Percentiles rank a stretch among this genome's conserved stretches.
These are phyloP conservation scores for Lumbricus terrestris DNA, from an alignment of 2,888 invertebrate species.

Conservation along the genomic window DNA sequence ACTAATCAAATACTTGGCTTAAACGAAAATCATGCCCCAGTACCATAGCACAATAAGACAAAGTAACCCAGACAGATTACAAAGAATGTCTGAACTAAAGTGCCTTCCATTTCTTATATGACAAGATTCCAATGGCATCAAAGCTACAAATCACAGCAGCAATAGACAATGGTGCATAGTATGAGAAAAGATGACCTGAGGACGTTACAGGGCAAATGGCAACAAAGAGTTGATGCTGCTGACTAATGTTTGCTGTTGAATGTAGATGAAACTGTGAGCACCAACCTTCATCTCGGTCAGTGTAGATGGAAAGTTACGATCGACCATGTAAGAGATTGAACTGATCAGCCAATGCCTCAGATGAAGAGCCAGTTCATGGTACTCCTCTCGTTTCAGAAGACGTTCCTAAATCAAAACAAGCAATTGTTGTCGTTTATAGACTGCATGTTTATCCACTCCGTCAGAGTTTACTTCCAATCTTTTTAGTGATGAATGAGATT, in stretches of 20 bases:
- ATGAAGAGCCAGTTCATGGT: constrained; percentile 81
- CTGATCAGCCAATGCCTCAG: constrained; percentile 90
- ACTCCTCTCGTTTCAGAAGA: constrained; percentile 77
- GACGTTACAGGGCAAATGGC: background rate
- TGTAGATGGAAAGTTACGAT: constrained; percentile 86
- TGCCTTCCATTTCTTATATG: background rate
- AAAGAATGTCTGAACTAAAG: background rate
- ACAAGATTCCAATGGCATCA: background rate
- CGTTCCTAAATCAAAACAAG: constrained; percentile 21
- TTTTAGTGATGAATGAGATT: background rate
- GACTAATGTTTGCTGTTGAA: background rate
- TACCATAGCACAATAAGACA: no score
- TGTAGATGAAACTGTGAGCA: background rate
- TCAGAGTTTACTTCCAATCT: background rate
- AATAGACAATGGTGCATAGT: background rate
- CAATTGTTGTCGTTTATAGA: background rate
- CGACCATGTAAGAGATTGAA: constrained; percentile 80
- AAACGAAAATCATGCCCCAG: no score
- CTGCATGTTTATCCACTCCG: background rate
- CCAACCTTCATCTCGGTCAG: constrained; percentile 89
- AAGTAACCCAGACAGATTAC: no score
- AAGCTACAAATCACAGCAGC: background rate
- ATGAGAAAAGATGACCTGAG: background rate
- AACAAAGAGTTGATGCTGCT: background rate
- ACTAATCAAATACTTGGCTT: no score